These are phyloP conservation scores for pig (Sus scrofa) DNA, from an alignment of 2,113 vertebrate species.

Conservation along the genomic window T2T-Sscrofa CM000821.6:36982501-36983000, in stretches of 20 bases:
- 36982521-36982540: not conserved
- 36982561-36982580: not conserved
- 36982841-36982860: not conserved
- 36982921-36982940: not conserved
- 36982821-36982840: not conserved
- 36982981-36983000: not conserved
- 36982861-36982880: not conserved
- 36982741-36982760: not conserved
- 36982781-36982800: not conserved
- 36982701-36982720: not conserved
- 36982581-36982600: not conserved
- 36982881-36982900: not conserved
- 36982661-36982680: not conserved
- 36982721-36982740: not conserved
- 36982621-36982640: not conserved
- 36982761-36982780: rapidly evolving
- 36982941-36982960: not conserved
- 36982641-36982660: not conserved
- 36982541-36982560: not conserved
- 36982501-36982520: not conserved
- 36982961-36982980: not conserved
- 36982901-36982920: not conserved
- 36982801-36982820: rapidly evolving
- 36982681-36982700: not conserved
- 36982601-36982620: not conserved